phyloP scores from a whole-genome alignment of 2,113 vertebrate genomes.

The Paratilapia polleni region DNA sequence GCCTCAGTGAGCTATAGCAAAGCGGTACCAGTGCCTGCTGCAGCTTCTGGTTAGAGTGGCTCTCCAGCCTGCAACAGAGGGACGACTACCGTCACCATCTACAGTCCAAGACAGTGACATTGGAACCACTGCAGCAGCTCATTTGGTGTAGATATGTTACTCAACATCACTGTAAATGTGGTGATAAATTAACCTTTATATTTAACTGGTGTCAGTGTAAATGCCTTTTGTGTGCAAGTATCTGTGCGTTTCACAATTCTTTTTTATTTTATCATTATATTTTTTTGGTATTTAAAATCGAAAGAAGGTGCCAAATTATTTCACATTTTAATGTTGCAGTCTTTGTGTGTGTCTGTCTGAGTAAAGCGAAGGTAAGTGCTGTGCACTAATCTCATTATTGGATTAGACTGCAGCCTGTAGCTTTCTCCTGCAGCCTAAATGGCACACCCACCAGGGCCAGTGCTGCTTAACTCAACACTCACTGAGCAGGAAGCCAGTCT shows the following conservation, averaged over 20 bases:
- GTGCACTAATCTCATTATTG: slow-evolving; percentile 79
- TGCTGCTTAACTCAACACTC: slow-evolving; percentile 38
- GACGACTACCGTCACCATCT: not conserved
- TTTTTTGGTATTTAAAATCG: too few relatives aligned
- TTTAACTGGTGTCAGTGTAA: too few relatives aligned
- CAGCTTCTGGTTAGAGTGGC: not conserved
- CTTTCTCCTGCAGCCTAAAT: slow-evolving; percentile 72
- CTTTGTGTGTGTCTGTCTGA: slow-evolving; percentile 36
- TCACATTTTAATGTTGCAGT: not conserved
- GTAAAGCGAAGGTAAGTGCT: slow-evolving; percentile 67
- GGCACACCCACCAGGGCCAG: slow-evolving; percentile 51
- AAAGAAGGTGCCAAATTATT: not conserved
- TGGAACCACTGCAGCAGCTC: not conserved
- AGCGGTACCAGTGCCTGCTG: not conserved
- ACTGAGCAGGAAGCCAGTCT: not conserved
- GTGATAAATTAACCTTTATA: not conserved
- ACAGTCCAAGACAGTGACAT: not conserved
- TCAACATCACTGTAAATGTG: not conserved
- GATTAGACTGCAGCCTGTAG: slow-evolving; percentile 75
- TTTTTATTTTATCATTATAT: too few relatives aligned
- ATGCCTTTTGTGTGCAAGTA: not conserved
- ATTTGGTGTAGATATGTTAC: too few relatives aligned
- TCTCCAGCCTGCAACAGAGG: not conserved
- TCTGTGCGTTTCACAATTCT: not conserved
- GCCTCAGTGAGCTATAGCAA: not conserved